phyloP scores from a whole-genome alignment of 1,140 invertebrate species.

The Drosophila saltans region DNA sequence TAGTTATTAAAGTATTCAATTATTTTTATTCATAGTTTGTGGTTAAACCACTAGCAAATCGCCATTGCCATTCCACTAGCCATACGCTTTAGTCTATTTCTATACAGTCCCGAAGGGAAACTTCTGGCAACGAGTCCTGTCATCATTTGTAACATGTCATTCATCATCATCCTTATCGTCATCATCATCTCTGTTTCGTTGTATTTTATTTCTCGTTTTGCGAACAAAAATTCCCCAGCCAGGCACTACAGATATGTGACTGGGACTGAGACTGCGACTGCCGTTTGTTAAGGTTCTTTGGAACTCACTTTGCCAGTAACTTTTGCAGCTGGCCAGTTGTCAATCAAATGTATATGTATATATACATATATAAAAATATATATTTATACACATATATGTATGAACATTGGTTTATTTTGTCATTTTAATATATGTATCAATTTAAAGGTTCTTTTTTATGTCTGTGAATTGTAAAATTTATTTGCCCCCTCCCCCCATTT shows the following conservation, averaged over 20 bases:
- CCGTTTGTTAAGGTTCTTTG: background rate
- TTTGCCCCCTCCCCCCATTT: too few species aligned
- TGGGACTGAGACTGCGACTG: background rate
- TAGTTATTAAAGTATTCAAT: background rate
- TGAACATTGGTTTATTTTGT: too few species aligned
- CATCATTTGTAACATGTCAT: constrained; percentile 19
- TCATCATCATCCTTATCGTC: constrained; percentile 11
- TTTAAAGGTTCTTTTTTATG: too few species aligned
- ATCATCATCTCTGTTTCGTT: constrained; percentile 1
- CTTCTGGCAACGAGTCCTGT: constrained; percentile 3
- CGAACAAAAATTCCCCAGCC: background rate
- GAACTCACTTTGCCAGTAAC: background rate
- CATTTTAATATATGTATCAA: too few species aligned
- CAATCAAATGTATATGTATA: background rate
- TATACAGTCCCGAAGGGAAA: background rate
- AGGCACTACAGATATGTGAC: background rate
- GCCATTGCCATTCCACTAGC: background rate
- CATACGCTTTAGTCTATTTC: background rate
- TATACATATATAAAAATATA: background rate
- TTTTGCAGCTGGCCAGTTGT: constrained; percentile 4
- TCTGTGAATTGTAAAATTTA: too few species aligned
- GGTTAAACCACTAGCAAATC: background rate
- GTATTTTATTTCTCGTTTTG: constrained; percentile 10
- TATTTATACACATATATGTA: too few species aligned
- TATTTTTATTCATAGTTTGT: background rate